phyloP scores from a whole-genome alignment of 2,888 invertebrate species.

The Pecten maximus region DNA sequence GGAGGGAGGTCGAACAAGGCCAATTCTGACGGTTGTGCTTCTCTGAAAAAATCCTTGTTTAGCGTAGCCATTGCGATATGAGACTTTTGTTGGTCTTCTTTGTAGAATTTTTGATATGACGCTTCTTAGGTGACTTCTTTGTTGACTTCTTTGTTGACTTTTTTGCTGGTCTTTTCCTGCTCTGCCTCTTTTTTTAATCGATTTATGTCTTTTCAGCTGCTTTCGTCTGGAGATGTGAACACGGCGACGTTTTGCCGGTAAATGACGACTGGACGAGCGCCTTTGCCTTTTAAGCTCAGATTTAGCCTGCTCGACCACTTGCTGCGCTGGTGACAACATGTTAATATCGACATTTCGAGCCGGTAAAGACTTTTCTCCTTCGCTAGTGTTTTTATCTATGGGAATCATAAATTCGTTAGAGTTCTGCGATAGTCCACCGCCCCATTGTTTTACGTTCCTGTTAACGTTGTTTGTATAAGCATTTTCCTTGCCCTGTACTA shows the following conservation, averaged over 20 bases:
- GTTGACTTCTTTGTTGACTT: no score
- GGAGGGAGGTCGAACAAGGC: slow-evolving; percentile 52
- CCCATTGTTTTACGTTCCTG: no score
- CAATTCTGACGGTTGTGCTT: slow-evolving; percentile 46
- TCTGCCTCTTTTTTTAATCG: neutral
- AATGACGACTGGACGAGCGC: no score
- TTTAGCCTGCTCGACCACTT: no score
- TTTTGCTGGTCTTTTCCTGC: no score
- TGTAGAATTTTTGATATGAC: neutral
- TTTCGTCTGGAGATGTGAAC: no score
- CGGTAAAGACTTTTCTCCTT: neutral
- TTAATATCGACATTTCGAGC: neutral
- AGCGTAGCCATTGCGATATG: slow-evolving; percentile 52
- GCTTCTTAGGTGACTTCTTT: no score
- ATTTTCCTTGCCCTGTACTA: no score
- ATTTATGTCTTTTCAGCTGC: neutral
- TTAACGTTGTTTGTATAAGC: no score
- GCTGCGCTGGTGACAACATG: neutral
- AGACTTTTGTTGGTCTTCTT: neutral
- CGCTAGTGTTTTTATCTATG: no score
- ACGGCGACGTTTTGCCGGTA: no score
- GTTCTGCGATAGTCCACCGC: no score
- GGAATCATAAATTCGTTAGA: neutral
- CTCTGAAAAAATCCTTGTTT: slow-evolving; percentile 49
- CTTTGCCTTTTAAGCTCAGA: neutral